Evolutionary conservation across 2,888 invertebrate species (phyloP).

Genomic region (Stenolophus ochropezus): DNA sequence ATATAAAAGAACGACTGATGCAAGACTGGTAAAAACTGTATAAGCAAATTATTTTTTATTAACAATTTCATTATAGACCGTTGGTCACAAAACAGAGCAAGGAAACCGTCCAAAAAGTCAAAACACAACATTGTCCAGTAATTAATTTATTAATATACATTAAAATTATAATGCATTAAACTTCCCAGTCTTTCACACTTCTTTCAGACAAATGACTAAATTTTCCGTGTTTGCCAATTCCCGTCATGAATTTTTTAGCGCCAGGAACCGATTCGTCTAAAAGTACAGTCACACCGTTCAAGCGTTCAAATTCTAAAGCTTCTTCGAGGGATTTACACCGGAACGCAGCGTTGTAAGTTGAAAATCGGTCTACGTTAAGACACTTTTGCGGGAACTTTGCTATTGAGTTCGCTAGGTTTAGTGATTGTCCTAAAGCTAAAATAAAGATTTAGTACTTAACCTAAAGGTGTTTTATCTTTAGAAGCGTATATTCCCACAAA

Average conservation of each 20-base stretch:
- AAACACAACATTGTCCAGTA: no score
- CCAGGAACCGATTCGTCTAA: constrained; percentile 81
- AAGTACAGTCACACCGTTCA: constrained; percentile 77
- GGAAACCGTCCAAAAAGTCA: no score
- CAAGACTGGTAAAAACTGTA: no score
- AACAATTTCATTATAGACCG: constrained; percentile 68
- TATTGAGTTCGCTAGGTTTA: constrained; percentile 83
- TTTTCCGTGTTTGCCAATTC: constrained; percentile 82
- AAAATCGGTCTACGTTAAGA: constrained; percentile 75
- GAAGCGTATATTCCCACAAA: no score
- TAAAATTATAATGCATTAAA: constrained; percentile 1
- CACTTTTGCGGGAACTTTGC: constrained; percentile 86
- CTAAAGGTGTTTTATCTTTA: no score
- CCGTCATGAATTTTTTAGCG: constrained; percentile 81
- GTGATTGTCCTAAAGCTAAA: constrained; percentile 83
- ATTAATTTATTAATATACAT: no score
- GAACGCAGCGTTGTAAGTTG: constrained; percentile 81
- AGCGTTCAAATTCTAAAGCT: constrained; percentile 79
- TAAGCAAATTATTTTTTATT: constrained; percentile 52
- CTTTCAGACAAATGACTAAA: constrained; percentile 77
- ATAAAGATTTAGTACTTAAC: constrained; percentile 50
- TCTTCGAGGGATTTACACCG: constrained; percentile 81
- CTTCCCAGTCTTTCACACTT: constrained; percentile 80
- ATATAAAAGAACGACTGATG: no score
- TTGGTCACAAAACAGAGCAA: no score